phyloP scores from a whole-genome alignment of 2,113 vertebrate species.

The Antigone vipio region DNA sequence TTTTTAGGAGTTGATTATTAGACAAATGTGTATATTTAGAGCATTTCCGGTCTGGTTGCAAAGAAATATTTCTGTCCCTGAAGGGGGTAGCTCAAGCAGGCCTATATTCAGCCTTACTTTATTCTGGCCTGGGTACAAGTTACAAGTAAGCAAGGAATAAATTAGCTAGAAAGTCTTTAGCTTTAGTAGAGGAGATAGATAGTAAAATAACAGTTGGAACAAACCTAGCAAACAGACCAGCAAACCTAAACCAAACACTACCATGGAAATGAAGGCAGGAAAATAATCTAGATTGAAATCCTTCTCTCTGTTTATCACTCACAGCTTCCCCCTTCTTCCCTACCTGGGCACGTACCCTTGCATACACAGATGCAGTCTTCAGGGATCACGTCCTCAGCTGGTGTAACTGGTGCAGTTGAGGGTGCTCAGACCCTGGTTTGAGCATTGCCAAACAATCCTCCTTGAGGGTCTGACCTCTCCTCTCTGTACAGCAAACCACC shows the following conservation, averaged over 20 bases:
- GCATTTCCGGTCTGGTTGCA: neutral
- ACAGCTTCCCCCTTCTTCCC: neutral
- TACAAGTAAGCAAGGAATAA: neutral
- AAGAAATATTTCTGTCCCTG: neutral
- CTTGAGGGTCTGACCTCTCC: neutral
- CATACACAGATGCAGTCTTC: neutral
- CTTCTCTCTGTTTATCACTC: neutral
- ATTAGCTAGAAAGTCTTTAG: neutral
- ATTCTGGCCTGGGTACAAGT: neutral
- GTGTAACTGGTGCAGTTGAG: neutral
- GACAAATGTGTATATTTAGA: neutral
- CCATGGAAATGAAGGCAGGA: neutral
- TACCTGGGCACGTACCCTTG: neutral
- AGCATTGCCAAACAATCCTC: neutral
- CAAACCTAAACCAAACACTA: neutral
- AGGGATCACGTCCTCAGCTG: neutral
- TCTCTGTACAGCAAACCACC: neutral
- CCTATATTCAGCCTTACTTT: neutral
- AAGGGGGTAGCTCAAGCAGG: neutral
- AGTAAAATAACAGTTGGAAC: neutral
- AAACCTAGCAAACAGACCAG: neutral
- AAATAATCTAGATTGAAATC: neutral
- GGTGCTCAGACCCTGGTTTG: neutral
- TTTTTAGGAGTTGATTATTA: conserved; percentile 10
- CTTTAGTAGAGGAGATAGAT: neutral